phyloP scores from a whole-genome alignment of 2,113 vertebrate genomes.

The Hippopotamus amphibius region DNA sequence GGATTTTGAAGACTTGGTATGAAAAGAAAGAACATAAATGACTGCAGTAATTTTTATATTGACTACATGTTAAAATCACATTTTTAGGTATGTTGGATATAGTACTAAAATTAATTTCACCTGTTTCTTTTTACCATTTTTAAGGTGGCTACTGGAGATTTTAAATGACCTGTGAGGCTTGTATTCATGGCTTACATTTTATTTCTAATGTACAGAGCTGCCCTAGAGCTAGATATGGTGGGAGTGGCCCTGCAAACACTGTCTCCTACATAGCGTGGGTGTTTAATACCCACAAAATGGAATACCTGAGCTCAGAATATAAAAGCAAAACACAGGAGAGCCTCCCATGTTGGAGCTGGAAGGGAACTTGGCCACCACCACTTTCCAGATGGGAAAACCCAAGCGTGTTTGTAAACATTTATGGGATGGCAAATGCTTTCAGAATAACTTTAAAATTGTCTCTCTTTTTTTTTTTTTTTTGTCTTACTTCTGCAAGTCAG shows the following conservation, averaged over 20 bases:
- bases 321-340: neutral
- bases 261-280: neutral
- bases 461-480: neutral
- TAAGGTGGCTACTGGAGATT: neutral
- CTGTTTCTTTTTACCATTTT: neutral
- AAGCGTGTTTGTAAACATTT: neutral
- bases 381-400: neutral
- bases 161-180: neutral
- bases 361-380: neutral
- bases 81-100: neutral
- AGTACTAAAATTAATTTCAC: neutral
- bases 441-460: neutral
- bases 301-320: neutral
- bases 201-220: neutral
- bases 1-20: neutral
- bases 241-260: neutral
- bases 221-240: neutral
- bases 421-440: neutral
- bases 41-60: neutral
- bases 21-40: neutral
- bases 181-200: neutral
- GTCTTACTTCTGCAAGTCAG: neutral
- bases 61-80: neutral
- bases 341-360: neutral
- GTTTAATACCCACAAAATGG: neutral